Evolutionary conservation across 2,797 vertebrate genomes (phyloP).

Genomic region (Mormyrus hasselquistii): DNA sequence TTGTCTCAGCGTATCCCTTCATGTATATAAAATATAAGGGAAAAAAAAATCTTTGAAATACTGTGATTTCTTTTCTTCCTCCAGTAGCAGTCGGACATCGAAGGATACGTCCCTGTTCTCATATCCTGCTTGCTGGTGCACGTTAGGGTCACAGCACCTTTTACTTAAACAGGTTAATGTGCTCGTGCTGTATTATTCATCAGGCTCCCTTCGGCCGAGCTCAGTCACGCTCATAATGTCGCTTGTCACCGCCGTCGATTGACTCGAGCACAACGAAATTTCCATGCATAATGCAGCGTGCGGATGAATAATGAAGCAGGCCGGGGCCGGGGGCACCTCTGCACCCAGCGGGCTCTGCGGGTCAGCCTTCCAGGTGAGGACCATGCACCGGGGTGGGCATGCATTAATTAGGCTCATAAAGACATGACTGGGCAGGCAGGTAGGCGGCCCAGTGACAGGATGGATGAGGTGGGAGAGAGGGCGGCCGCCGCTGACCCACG

Average conservation of each 20-base stretch:
- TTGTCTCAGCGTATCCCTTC: background rate
- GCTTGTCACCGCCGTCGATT: conserved; percentile 22
- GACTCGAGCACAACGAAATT: conserved; percentile 21
- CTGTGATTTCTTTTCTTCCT: background rate
- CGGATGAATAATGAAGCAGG: conserved; percentile 26
- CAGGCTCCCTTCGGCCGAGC: conserved; percentile 39
- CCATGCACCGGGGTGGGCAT: background rate
- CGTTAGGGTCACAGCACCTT: conserved; percentile 49
- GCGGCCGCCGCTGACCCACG: background rate
- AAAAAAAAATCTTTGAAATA: background rate
- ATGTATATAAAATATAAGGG: background rate
- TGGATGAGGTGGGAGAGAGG: background rate
- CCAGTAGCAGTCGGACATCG: background rate
- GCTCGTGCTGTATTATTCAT: conserved; percentile 60
- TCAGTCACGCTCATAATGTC: conserved; percentile 19
- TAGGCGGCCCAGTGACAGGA: conserved; percentile 29
- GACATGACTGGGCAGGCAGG: conserved; percentile 36
- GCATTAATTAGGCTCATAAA: conserved; percentile 45
- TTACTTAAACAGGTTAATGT: conserved; percentile 64
- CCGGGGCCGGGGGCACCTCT: background rate
- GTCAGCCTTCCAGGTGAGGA: background rate
- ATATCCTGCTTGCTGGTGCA: conserved; percentile 15
- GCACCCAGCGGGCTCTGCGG: background rate
- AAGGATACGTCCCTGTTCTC: background rate
- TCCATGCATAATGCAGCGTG: conserved; percentile 20